Evolutionary conservation across 2,797 vertebrate genomes (phyloP).

Genomic region (Pantherophis vulpinus): DNA sequence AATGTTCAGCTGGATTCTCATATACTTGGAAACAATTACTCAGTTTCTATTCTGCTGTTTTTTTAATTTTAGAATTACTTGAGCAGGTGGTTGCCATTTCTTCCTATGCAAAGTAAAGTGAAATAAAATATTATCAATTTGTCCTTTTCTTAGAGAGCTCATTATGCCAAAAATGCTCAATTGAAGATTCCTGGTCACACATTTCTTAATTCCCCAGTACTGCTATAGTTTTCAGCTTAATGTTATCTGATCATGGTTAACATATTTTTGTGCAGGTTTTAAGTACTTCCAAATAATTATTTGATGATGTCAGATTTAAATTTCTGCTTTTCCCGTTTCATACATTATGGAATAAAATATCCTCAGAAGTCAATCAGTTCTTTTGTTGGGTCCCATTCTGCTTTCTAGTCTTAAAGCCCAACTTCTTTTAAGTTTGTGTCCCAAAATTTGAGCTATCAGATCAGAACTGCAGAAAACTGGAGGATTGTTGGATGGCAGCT

Average conservation of each 20-base stretch:
- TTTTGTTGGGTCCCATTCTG: not conserved
- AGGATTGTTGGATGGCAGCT: not conserved
- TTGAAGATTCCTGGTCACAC: slow-evolving; percentile 14
- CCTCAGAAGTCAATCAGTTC: not conserved
- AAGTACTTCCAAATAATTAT: not conserved
- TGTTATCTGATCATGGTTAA: not conserved
- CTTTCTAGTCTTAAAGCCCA: not conserved
- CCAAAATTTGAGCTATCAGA: not conserved
- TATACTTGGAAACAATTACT: slow-evolving; percentile 68
- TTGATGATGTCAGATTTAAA: not conserved
- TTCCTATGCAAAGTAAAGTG: slow-evolving; percentile 39
- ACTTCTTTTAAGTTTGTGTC: not conserved
- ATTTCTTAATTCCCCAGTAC: slow-evolving; percentile 22
- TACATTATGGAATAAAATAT: not conserved
- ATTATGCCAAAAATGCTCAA: slow-evolving; percentile 1
- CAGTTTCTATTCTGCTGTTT: slow-evolving; percentile 65
- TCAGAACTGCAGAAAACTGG: not conserved
- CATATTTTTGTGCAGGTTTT: not conserved
- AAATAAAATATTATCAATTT: slow-evolving; percentile 46
- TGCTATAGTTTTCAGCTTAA: not conserved
- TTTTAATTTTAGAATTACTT: slow-evolving; percentile 67
- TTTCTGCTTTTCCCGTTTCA: not conserved
- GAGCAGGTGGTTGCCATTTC: slow-evolving; percentile 69
- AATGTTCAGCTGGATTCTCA: slow-evolving; percentile 67
- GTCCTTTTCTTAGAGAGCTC: slow-evolving; percentile 15